Evolutionary conservation across 2,888 invertebrate genomes (phyloP).

Genomic region (Sycophila texana): DNA sequence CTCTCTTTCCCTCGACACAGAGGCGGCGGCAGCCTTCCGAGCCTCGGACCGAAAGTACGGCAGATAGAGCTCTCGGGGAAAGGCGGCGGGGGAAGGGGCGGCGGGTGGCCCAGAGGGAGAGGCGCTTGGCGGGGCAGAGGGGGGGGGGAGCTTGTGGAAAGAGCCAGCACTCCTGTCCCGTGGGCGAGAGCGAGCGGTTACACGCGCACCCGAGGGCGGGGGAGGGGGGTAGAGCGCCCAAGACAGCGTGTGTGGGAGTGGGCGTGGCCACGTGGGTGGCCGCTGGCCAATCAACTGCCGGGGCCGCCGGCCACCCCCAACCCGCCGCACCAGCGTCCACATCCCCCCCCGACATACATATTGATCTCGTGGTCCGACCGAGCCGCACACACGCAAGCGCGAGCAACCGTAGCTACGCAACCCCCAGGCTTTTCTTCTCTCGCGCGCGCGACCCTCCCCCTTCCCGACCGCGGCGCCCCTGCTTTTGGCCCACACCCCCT

Average conservation of each 20-base stretch:
- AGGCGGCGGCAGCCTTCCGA: neutral
- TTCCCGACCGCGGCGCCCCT: constrained; percentile 39
- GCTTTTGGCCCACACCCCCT: constrained; percentile 14
- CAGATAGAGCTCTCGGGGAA: constrained; percentile 56
- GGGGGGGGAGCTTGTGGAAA: constrained; percentile 15
- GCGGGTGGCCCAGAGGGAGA: constrained; percentile 41
- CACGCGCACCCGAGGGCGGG: constrained; percentile 60
- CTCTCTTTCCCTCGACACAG: neutral
- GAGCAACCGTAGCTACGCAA: constrained; percentile 42
- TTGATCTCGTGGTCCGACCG: constrained; percentile 74
- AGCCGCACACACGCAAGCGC: constrained; percentile 16
- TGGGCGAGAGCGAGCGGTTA: constrained; percentile 52
- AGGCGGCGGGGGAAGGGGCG: constrained; percentile 39
- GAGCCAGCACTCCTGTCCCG: constrained; percentile 54
- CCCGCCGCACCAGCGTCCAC: constrained; percentile 67
- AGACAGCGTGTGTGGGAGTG: constrained; percentile 76
- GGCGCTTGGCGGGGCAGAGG: neutral
- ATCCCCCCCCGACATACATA: constrained; percentile 74
- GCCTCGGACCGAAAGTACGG: constrained; percentile 51
- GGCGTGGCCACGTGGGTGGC: constrained; percentile 73
- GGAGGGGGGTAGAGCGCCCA: constrained; percentile 66
- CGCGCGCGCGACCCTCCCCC: neutral
- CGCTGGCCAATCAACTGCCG: constrained; percentile 74
- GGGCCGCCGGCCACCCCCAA: constrained; percentile 74
- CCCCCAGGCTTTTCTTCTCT: constrained; percentile 42